Evolutionary conservation across 2,797 vertebrate genomes (phyloP), one percentile per base, ranked within the genome.

Genomic region (Clarias pachynema): DNA sequence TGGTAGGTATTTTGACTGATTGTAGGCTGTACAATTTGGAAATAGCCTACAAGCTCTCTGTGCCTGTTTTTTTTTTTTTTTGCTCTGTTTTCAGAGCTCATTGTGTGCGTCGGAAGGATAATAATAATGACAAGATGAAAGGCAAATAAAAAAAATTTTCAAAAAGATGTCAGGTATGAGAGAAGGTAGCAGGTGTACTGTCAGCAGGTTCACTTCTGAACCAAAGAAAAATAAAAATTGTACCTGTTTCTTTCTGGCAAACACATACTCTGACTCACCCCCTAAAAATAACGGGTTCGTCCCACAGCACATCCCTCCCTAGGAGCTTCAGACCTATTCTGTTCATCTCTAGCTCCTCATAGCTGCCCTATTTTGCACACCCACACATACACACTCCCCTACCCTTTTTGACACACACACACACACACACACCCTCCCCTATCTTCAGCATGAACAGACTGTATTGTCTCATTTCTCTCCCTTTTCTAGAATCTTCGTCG

Each of bases 251-350:
- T 80, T 16, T 80, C 6, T 66, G 40, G n/a, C 34, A 81, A 81
- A 66, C 62, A 68, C 62, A 91, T 84, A 83, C 10, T 92, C 86
- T 91, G 92, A 93, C 91, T 95, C 92, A 92, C 91, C 92, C 91
- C 91, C 94, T 92, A 93, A 94, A 94, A 95, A 95, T 95, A 95
- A 94, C 93, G 86, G 89, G 87, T 90, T 88, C 92, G 92, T 94
- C 93, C 90, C 85, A 91, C 82, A 91, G 89, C 91, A 93, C 91
- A 90, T 90, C 89, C 77, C 86, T 88, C 82, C 87, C 75, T 56
- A 85, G 85, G 86, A 90, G 83, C 75, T 82, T 82, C 66, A 89
- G 62, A 66, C 82, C 85, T 87, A 89, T 90, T 84, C 90, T 88
- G 63, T 83, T 84, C 86, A 81, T 56, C 68, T 86, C 90, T 65